Conservation (phyloP, 1,140 invertebrate species). For the Uloborus diversus region DNA sequence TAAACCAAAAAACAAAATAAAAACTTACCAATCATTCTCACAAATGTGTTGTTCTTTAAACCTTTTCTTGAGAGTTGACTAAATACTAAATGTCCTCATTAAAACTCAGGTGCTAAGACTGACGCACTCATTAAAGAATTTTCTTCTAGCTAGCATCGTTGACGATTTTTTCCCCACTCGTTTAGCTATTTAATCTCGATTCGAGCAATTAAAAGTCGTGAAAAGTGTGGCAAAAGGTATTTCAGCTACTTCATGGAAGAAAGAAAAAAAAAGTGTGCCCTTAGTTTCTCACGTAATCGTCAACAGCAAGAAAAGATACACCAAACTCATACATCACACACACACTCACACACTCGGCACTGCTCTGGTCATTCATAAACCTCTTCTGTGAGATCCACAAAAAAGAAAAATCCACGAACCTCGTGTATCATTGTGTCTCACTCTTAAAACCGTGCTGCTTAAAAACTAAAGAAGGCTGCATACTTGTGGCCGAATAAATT, state of each 20-base stretch:
- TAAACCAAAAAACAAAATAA: constrained; percentile 8
- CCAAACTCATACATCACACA: not conserved
- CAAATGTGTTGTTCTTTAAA: constrained; percentile 16
- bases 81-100: constrained; percentile 49
- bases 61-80: not conserved
- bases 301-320: not conserved
- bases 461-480: constrained; percentile 2
- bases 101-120: constrained; percentile 30
- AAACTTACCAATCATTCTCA: constrained; percentile 3
- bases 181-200: constrained; percentile 50
- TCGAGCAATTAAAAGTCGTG: constrained; percentile 49
- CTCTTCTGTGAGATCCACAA: not conserved
- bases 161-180: not conserved
- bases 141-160: not conserved
- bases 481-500: not conserved
- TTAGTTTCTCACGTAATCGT: not conserved
- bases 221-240: constrained; percentile 52
- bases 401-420: not conserved
- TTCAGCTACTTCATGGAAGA: constrained; percentile 6
- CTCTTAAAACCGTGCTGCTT: not conserved
- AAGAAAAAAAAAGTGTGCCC: not conserved
- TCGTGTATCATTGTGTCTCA: not conserved
- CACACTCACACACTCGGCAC: not conserved
- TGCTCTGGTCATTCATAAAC: not conserved
- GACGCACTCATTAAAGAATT: constrained; percentile 41